Evolutionary conservation across 1,140 invertebrate species (phyloP).

Genomic region (Batillaria attramentaria): DNA sequence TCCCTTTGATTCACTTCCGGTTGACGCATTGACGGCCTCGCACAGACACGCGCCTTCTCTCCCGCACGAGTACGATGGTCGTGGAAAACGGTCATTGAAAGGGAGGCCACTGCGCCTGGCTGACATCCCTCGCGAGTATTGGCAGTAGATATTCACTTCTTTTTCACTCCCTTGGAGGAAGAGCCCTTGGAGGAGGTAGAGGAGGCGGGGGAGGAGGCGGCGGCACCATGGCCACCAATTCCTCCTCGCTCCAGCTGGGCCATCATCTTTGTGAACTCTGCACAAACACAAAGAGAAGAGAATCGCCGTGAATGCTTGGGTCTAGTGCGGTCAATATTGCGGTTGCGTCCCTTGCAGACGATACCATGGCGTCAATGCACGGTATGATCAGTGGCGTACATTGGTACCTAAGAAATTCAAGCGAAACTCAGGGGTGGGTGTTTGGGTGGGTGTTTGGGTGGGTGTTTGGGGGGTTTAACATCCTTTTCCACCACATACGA

Average conservation of each 20-base stretch:
- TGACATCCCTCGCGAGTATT: not conserved
- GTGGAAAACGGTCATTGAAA: too few species aligned
- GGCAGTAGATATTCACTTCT: constrained; percentile 11
- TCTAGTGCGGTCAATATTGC: not conserved
- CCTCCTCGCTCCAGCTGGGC: not conserved
- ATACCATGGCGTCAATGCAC: not conserved
- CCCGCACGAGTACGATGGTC: too few species aligned
- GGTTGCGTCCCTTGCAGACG: not conserved
- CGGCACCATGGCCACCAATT: not conserved
- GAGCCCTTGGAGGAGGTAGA: constrained; percentile 27
- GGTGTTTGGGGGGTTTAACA: too few species aligned
- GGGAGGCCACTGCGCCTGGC: too few species aligned
- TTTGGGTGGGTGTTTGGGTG: not conserved
- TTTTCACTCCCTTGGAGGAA: constrained; percentile 31
- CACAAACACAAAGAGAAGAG: not conserved
- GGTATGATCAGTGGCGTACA: not conserved
- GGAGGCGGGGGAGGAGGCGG: not conserved
- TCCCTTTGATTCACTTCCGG: not conserved
- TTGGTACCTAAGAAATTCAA: not conserved
- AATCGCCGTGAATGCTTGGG: not conserved
- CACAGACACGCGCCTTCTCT: not conserved
- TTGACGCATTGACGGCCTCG: not conserved
- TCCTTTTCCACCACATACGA: too few species aligned
- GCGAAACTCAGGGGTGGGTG: not conserved
- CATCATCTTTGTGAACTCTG: constrained; percentile 32